phyloP scores from a whole-genome alignment of 1,140 invertebrate species.

The Drosophila ficusphila region DNA sequence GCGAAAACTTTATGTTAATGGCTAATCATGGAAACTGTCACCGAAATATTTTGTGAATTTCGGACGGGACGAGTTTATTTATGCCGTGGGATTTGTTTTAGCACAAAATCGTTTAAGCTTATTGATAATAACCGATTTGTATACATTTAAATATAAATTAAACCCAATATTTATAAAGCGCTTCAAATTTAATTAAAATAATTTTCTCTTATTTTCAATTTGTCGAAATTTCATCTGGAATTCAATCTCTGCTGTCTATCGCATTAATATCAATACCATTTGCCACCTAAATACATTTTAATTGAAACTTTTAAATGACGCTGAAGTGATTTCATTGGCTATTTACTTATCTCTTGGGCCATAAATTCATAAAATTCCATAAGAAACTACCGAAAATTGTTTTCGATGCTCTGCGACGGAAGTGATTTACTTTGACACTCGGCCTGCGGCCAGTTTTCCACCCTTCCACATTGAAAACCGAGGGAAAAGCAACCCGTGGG shows the following conservation, averaged over 20 bases:
- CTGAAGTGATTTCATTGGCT: too few relatives aligned
- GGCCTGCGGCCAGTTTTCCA: constrained; percentile 8
- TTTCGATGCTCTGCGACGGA: constrained; percentile 44
- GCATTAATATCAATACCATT: too few relatives aligned
- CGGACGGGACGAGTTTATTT: neutral
- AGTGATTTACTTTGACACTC: constrained; percentile 62
- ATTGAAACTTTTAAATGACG: neutral
- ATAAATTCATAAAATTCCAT: constrained; percentile 24
- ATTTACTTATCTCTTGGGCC: neutral
- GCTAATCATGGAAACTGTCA: constrained; percentile 29
- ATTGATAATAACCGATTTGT: neutral
- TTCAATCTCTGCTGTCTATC: too few relatives aligned
- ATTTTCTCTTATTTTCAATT: neutral
- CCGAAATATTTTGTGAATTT: constrained; percentile 6
- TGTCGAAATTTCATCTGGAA: too few relatives aligned
- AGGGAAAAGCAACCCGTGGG: neutral
- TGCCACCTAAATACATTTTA: too few relatives aligned
- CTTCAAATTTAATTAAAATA: neutral
- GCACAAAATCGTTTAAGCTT: neutral
- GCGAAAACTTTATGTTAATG: constrained; percentile 33
- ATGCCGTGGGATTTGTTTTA: neutral
- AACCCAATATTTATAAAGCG: neutral
- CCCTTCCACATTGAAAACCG: neutral
- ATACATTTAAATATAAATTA: neutral
- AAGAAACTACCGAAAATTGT: constrained; percentile 31